Evolutionary conservation across 2,113 vertebrate species (phyloP), one percentile per base, ranked within the genome.

Genomic region (Pygoscelis adeliae): DNA sequence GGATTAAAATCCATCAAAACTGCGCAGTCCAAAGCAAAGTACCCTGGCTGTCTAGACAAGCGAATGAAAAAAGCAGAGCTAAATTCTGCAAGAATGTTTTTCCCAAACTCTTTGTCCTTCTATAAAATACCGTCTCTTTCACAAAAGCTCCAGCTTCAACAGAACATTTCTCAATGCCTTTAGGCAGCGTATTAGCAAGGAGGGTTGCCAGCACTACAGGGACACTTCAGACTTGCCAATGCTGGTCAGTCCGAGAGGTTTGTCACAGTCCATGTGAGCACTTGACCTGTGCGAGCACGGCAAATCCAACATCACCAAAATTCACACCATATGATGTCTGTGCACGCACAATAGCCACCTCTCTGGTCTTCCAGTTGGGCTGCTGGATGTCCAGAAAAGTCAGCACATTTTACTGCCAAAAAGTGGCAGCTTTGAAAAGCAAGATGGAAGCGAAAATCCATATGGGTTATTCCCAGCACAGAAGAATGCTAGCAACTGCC

Each of bases 1-100:
- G 94, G 91, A 95, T 92, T 95, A 91, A 96, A 96, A 97, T 83
- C 94, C 85, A 80, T 95, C 89, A 80, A 66, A 94, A 90, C 74
- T 26, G 22, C 0, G 4, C 67, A 55, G 66, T 78, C 87, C 71
- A 83, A 85, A 91, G 91, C 58, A 91, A 93, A 95, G 79, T 49
- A 93, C 55, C 40, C 85, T 58, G 83, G 50, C 52, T 89, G 93
- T 94, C 93, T 76, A 89, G 93, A 93, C 93, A 87, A 94, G 80
- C 26, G 92, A 83, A 77, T 40, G 40, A 53, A 92, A 86, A 93
- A 87, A 89, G 26, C 13, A 91, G 81, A 95, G 78, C 32, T 72
- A 62, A 77, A 50, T 87, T 80, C 74, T 78, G 32, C 53, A 70
- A 73, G 16, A 93, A 14, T 19, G 23, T 55, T 87, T 92, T 15